These are phyloP conservation scores for Turritopsis dohrnii DNA, from an alignment of 30 jellyfish, hydroid and myxozoan genomes.

Conservation along the genomic window DNA sequence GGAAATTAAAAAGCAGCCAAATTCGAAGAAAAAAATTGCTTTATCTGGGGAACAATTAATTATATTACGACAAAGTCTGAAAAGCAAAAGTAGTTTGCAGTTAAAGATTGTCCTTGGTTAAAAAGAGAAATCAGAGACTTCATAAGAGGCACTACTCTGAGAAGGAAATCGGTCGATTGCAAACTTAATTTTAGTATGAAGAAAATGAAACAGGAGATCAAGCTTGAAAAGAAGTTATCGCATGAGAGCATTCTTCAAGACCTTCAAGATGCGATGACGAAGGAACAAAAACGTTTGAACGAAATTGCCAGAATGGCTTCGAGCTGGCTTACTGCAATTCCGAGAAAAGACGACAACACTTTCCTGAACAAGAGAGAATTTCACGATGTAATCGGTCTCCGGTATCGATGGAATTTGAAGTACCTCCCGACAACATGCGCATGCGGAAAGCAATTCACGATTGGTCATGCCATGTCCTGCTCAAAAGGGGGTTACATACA, in stretches of 20 bases:
- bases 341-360: not conserved
- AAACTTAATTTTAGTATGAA: too few relatives aligned
- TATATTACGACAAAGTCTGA: too few relatives aligned
- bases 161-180: too few relatives aligned
- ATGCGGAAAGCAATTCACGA: not conserved
- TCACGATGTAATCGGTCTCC: conserved; percentile 16
- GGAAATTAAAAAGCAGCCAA: too few relatives aligned
- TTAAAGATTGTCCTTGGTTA: too few relatives aligned
- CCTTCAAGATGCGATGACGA: not conserved
- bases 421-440: conserved; percentile 22
- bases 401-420: conserved; percentile 19
- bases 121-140: too few relatives aligned
- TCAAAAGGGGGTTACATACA: conserved; percentile 8
- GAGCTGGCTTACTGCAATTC: conserved; percentile 28
- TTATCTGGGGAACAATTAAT: too few relatives aligned
- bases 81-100: too few relatives aligned
- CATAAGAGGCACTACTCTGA: too few relatives aligned
- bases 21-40: too few relatives aligned
- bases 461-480: not conserved
- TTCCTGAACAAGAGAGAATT: conserved; percentile 22
- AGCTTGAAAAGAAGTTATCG: not conserved
- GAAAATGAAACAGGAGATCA: too few relatives aligned
- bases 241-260: not conserved
- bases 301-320: conserved; percentile 6
- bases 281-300: not conserved